A percentile compares a stretch with the other conserved stretches of the same genome.
These are phyloP conservation scores for Riparia riparia DNA, from an alignment of 2,113 vertebrate genomes.

Conservation along the genomic window DNA sequence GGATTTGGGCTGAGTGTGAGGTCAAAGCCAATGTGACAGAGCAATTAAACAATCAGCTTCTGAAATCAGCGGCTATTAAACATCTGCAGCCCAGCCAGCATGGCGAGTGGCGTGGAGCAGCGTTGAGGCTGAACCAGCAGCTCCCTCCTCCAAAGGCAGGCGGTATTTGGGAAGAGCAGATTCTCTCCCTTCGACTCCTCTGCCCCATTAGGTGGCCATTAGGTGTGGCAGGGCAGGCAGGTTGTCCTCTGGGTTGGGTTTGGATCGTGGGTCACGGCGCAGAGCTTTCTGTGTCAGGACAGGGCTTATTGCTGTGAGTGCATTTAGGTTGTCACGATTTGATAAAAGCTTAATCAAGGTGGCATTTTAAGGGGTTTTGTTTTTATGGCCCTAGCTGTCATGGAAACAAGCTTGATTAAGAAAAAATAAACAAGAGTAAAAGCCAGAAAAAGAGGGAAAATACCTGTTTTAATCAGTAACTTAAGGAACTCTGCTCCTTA, in stretches of 20 bases:
- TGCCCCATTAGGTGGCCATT: accelerated
- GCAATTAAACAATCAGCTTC: slow-evolving; percentile 31
- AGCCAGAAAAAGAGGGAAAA: neutral
- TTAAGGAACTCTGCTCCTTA: neutral
- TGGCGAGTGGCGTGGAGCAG: neutral
- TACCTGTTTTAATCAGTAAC: neutral
- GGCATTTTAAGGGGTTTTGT: neutral
- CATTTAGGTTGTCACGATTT: neutral
- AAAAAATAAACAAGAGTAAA: neutral
- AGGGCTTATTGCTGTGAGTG: neutral
- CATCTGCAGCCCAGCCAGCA: neutral
- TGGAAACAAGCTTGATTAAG: neutral
- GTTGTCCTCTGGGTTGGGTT: neutral
- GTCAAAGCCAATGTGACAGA: neutral
- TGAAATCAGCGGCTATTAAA: slow-evolving; percentile 9
- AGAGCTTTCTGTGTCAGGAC: neutral
- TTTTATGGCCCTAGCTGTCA: neutral
- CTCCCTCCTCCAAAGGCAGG: neutral
- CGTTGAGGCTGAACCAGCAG: neutral
- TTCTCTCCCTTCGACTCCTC: neutral
- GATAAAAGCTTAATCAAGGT: neutral
- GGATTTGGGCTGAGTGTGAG: neutral
- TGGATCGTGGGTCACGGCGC: neutral
- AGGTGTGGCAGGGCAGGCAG: neutral
- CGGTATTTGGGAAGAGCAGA: neutral